These are phyloP conservation scores for Agrochola circellaris DNA, from an alignment of 2,888 invertebrate species.

Conservation along the genomic window DNA sequence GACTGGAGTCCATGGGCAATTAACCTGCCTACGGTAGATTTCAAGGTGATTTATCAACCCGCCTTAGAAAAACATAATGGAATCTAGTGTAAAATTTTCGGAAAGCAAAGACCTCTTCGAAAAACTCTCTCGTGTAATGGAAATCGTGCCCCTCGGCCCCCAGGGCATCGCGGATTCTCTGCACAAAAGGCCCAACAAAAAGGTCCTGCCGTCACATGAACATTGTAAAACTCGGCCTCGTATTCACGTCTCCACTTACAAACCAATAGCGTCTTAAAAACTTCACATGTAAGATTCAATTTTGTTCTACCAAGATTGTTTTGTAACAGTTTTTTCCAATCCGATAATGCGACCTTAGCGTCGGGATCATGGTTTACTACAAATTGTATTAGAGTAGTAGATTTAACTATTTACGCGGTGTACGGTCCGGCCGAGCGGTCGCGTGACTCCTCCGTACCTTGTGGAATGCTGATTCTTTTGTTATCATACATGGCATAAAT, in stretches of 20 bases:
- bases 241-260: slow-evolving; percentile 77
- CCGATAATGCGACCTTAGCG: slow-evolving; percentile 90
- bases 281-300: slow-evolving; percentile 74
- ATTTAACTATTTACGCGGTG: slow-evolving; percentile 89
- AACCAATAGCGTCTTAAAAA: slow-evolving; percentile 78
- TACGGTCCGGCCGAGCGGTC: slow-evolving; percentile 68
- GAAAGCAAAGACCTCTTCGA: slow-evolving; percentile 81
- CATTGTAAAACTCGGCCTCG: slow-evolving; percentile 89
- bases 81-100: slow-evolving; percentile 79
- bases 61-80: slow-evolving; percentile 67
- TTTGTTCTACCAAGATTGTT: slow-evolving; percentile 73
- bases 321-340: slow-evolving; percentile 90
- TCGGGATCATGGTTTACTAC: slow-evolving; percentile 90
- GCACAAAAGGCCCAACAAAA: slow-evolving; percentile 90
- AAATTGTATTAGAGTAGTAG: slow-evolving; percentile 90
- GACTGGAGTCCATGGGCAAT: slow-evolving; percentile 22
- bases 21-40: slow-evolving; percentile 27
- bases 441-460: slow-evolving; percentile 64
- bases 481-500: slow-evolving; percentile 57
- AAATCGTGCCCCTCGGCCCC: slow-evolving; percentile 87
- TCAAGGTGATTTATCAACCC: slow-evolving; percentile 42
- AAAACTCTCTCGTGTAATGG: slow-evolving; percentile 89
- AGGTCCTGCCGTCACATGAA: slow-evolving; percentile 90
- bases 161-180: slow-evolving; percentile 87
- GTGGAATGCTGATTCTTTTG: slow-evolving; percentile 66